phyloP scores from a whole-genome alignment of 2,113 vertebrate species.

The Odobenus rosmarus region DNA sequence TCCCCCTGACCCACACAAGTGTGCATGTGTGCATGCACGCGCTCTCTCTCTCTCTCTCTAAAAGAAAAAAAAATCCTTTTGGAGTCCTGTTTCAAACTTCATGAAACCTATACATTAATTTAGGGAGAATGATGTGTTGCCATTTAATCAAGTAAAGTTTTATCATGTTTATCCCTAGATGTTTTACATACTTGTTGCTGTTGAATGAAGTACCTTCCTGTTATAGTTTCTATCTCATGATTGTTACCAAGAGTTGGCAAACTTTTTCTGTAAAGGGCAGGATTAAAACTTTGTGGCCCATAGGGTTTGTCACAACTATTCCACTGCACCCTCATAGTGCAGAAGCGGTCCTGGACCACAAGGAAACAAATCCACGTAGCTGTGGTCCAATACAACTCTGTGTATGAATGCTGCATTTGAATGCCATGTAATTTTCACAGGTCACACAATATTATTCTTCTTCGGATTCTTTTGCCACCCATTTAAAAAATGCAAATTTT shows the following conservation, averaged over 20 bases:
- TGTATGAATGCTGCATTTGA: neutral
- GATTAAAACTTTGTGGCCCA: neutral
- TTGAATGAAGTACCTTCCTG: neutral
- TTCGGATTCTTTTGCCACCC: neutral
- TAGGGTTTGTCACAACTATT: neutral
- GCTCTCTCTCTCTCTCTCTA: too few species aligned
- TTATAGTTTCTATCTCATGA: neutral
- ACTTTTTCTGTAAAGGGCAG: neutral
- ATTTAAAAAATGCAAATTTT: constrained; percentile 28
- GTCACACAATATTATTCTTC: neutral
- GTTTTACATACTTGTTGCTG: neutral
- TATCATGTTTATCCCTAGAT: neutral
- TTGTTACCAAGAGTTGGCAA: neutral
- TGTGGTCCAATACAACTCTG: neutral
- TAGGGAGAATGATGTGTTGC: neutral
- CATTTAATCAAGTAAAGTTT: neutral
- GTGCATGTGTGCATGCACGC: neutral
- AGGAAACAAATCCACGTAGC: neutral
- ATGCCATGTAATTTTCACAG: neutral
- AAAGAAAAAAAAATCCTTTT: neutral
- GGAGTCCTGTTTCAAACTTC: neutral
- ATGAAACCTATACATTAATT: constrained; percentile 2
- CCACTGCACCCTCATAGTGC: neutral
- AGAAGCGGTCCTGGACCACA: neutral
- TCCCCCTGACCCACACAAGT: neutral